phyloP scores from a whole-genome alignment of 2,888 invertebrate genomes.

The Megamerina dolium region DNA sequence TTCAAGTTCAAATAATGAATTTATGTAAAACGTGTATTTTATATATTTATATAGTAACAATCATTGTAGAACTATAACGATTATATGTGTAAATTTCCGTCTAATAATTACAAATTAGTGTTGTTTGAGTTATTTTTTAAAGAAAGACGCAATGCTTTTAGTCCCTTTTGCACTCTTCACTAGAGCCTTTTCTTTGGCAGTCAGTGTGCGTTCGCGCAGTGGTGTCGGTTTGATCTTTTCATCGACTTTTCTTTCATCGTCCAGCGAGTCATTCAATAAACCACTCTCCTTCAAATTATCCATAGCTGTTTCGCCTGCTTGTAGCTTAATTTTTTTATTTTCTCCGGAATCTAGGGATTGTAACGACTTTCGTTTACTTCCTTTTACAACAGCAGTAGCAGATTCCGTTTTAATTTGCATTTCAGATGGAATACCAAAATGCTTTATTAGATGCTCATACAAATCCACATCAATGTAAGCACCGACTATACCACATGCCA shows the following conservation, averaged over 20 bases:
- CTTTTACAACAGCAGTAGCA: conserved; percentile 17
- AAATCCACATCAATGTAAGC: conserved; percentile 70
- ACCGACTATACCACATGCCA: conserved; percentile 70
- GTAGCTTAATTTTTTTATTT: conserved; percentile 50
- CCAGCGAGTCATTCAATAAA: conserved; percentile 26
- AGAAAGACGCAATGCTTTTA: conserved; percentile 75
- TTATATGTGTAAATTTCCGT: no score
- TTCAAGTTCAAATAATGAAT: no score
- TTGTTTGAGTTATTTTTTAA: conserved; percentile 56
- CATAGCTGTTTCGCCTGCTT: conserved; percentile 31
- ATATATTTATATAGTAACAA: no score
- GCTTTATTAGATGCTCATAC: conserved; percentile 57
- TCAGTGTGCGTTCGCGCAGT: conserved; percentile 49
- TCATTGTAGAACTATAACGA: no score
- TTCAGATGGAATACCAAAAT: conserved; percentile 52
- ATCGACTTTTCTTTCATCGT: conserved; percentile 17
- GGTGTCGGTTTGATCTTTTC: neutral
- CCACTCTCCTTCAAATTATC: conserved; percentile 45
- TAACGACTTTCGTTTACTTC: conserved; percentile 54
- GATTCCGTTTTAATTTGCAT: conserved; percentile 50
- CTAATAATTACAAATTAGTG: no score
- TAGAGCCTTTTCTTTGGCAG: conserved; percentile 66
- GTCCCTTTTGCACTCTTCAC: conserved; percentile 71
- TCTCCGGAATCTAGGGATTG: conserved; percentile 34
- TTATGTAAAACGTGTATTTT: no score